Conservation (phyloP, 2,888 invertebrate species). For the Catocala nupta region DNA sequence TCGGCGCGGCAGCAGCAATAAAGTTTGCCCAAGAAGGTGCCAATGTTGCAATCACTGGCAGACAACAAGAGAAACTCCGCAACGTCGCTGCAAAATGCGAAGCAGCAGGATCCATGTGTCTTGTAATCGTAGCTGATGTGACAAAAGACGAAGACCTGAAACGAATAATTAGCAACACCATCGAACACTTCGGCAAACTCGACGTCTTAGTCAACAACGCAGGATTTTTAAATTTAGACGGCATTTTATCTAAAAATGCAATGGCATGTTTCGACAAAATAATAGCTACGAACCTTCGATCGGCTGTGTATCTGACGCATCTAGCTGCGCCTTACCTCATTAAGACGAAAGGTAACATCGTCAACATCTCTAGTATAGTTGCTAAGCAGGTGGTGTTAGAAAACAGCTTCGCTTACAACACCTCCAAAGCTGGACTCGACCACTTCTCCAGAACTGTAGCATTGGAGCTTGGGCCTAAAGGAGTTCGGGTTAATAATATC, state of each 20-base stretch:
- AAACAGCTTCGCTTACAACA: background rate
- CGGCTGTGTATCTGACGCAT: slow-evolving; percentile 35
- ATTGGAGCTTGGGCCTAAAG: slow-evolving; percentile 9
- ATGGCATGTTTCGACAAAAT: slow-evolving; percentile 18
- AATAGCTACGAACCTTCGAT: slow-evolving; percentile 35
- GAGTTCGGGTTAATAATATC: slow-evolving; percentile 19
- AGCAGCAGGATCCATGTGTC: background rate
- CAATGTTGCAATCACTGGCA: slow-evolving; percentile 32
- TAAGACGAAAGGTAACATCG: slow-evolving; percentile 37
- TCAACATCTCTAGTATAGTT: slow-evolving; percentile 11
- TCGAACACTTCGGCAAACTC: slow-evolving; percentile 33
- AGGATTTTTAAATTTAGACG: slow-evolving; percentile 15
- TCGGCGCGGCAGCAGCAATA: slow-evolving; percentile 39
- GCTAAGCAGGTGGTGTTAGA: background rate
- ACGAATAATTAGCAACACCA: slow-evolving; percentile 7
- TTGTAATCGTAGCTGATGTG: slow-evolving; percentile 10
- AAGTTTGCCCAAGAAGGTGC: slow-evolving; percentile 35
- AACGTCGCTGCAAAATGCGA: slow-evolving; percentile 1
- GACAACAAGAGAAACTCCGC: slow-evolving; percentile 23
- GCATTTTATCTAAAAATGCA: slow-evolving; percentile 12
- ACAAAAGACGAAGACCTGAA: slow-evolving; percentile 4
- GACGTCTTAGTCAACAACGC: slow-evolving; percentile 43
- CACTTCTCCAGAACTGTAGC: slow-evolving; percentile 34
- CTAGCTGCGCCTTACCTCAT: slow-evolving; percentile 34
- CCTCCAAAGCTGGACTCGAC: slow-evolving; percentile 33